These are phyloP conservation scores for Hirtodrosophila duncani DNA, from an alignment of 2,888 invertebrate species.

Conservation along the genomic window DNA sequence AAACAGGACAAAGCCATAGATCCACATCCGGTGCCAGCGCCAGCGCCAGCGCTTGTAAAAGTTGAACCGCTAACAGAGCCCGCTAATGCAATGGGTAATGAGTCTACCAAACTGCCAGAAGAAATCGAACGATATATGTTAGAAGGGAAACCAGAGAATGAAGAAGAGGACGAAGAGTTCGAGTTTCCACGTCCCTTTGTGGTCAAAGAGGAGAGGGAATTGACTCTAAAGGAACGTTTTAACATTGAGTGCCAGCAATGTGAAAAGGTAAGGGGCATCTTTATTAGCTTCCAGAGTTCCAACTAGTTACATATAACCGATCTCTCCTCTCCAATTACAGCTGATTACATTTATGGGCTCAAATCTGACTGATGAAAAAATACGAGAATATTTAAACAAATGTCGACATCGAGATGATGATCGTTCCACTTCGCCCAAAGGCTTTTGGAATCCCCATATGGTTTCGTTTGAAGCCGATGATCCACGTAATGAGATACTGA, in stretches of 20 bases:
- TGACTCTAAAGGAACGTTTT: slow-evolving; percentile 44
- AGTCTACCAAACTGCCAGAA: slow-evolving; percentile 47
- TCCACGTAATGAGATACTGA: slow-evolving; percentile 70
- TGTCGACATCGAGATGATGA: slow-evolving; percentile 63
- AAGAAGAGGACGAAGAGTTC: slow-evolving; percentile 38
- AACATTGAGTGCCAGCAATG: slow-evolving; percentile 66
- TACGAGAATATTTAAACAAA: slow-evolving; percentile 61
- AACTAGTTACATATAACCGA: not conserved
- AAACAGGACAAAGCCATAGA: slow-evolving; percentile 8
- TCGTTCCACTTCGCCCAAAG: slow-evolving; percentile 66
- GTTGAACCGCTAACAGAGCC: slow-evolving; percentile 43
- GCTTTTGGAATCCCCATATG: slow-evolving; percentile 77
- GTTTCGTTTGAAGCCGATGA: slow-evolving; percentile 68
- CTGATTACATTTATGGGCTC: slow-evolving; percentile 67
- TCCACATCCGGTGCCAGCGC: not conserved
- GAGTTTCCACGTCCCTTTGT: slow-evolving; percentile 55
- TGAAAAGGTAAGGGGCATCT: slow-evolving; percentile 44
- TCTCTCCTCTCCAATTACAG: slow-evolving; percentile 38
- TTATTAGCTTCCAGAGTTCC: too few relatives aligned
- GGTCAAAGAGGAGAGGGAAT: slow-evolving; percentile 42
- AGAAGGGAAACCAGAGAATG: slow-evolving; percentile 17
- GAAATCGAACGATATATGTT: slow-evolving; percentile 46
- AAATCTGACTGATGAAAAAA: slow-evolving; percentile 59
- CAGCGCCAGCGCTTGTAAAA: slow-evolving; percentile 16
- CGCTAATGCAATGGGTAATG: slow-evolving; percentile 34